phyloP scores from a whole-genome alignment of 2,113 vertebrate species.

The Prunella himalayana region DNA sequence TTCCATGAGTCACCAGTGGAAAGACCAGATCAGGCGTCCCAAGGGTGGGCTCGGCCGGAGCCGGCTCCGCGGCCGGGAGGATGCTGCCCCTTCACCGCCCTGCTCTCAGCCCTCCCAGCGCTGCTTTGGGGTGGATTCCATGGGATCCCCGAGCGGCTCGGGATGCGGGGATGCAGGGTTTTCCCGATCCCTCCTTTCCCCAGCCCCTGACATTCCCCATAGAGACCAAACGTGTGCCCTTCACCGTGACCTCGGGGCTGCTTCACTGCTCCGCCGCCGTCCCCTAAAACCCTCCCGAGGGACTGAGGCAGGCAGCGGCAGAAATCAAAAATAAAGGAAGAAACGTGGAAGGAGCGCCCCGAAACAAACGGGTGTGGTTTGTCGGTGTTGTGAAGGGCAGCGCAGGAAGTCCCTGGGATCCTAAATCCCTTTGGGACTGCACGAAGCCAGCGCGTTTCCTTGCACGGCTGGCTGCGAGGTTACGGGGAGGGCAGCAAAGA shows the following conservation, averaged over 20 bases:
- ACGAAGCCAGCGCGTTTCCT: background rate
- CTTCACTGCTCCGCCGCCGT: fast-evolving
- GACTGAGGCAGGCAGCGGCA: background rate
- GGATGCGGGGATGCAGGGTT: background rate
- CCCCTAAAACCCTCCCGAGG: background rate
- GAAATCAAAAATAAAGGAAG: background rate
- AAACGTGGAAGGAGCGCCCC: background rate
- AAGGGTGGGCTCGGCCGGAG: background rate
- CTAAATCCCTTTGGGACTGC: background rate
- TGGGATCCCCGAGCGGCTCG: fast-evolving
- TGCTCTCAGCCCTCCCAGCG: fast-evolving
- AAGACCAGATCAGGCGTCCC: background rate
- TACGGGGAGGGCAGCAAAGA: background rate
- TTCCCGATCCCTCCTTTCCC: background rate
- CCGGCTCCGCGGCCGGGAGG: background rate
- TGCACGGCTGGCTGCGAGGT: background rate
- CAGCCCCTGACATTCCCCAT: fast-evolving
- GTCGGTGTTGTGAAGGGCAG: background rate
- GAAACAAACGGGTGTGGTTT: conserved; percentile 13
- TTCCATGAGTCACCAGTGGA: conserved; percentile 37
- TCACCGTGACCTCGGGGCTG: background rate
- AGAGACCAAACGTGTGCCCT: background rate
- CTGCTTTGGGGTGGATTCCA: background rate
- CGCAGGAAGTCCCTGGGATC: background rate
- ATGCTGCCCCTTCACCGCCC: fast-evolving